These are phyloP conservation scores for Drosophila tropicalis DNA, from an alignment of 1,140 invertebrate species.

Conservation along the genomic window DNA sequence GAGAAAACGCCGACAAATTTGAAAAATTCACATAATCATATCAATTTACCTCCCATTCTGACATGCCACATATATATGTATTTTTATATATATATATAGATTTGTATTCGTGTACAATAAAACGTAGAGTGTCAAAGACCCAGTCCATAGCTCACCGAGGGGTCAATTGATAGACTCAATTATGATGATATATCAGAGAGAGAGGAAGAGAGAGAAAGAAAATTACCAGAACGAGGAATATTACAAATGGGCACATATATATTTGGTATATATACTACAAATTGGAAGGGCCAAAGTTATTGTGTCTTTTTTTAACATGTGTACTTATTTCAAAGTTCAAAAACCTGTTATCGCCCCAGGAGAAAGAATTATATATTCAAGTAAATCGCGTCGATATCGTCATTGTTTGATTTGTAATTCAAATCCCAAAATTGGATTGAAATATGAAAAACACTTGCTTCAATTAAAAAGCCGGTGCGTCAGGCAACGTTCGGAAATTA, in stretches of 20 bases:
- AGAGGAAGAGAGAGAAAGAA: conserved; percentile 13
- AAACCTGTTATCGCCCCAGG: not conserved
- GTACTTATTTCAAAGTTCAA: not conserved
- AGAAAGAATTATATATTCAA: not conserved
- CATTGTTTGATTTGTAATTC: conserved; percentile 13
- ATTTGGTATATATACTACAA: conserved; percentile 9
- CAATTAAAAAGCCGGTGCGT: conserved; percentile 13
- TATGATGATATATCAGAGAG: conserved; percentile 67
- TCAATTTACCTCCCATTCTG: conserved; percentile 48
- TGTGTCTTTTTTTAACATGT: not conserved
- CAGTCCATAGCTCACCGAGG: conserved; percentile 69
- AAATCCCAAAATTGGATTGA: not conserved
- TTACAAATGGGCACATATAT: not conserved
- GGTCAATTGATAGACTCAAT: conserved; percentile 82
- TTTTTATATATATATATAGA: conserved; percentile 35
- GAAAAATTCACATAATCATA: conserved; percentile 53
- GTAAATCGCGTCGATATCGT: conserved; percentile 5
- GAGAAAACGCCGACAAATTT: conserved; percentile 46
- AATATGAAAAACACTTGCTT: conserved; percentile 1
- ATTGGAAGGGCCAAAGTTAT: conserved; percentile 2
- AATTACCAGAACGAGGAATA: not conserved
- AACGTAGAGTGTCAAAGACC: conserved; percentile 74
- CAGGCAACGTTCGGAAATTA: conserved; percentile 49
- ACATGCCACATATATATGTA: conserved; percentile 33
- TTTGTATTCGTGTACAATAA: conserved; percentile 44